A percentile compares a stretch with the other conserved stretches of the same genome.
Evolutionary conservation across 2,797 vertebrate species (phyloP).

Genomic region (Propithecus perrieri): DNA sequence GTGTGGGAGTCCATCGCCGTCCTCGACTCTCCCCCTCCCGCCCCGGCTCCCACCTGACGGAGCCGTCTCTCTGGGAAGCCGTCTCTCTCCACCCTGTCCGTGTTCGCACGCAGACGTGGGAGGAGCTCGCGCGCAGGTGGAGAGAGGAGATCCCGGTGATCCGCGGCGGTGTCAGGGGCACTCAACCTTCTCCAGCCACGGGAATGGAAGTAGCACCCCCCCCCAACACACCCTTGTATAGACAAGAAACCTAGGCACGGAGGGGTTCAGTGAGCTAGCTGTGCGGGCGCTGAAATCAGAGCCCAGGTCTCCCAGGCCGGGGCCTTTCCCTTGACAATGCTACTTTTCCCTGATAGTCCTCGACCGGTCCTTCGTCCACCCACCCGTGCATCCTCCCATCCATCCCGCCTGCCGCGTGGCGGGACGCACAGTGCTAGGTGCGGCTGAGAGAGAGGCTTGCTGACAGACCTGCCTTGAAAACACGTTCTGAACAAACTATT

Average conservation of each 20-base stretch:
- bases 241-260: background rate
- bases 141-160: background rate
- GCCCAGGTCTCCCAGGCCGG: background rate
- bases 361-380: too few relatives aligned
- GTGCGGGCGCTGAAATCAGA: background rate
- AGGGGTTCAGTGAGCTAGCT: background rate
- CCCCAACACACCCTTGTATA: background rate
- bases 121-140: background rate
- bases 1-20: background rate
- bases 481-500: background rate
- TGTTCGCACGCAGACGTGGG: background rate
- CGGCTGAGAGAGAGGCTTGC: background rate
- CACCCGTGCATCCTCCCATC: background rate
- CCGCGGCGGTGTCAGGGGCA: accelerated
- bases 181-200: background rate
- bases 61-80: background rate
- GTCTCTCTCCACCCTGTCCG: accelerated
- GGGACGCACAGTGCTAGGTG: background rate
- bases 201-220: background rate
- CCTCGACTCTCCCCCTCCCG: accelerated
- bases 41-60: accelerated
- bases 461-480: background rate
- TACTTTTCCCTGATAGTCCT: background rate
- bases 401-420: accelerated
- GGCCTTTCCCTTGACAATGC: background rate